Evolutionary conservation across 2,113 vertebrate genomes (phyloP).

Genomic region (Heterocephalus glaber): DNA sequence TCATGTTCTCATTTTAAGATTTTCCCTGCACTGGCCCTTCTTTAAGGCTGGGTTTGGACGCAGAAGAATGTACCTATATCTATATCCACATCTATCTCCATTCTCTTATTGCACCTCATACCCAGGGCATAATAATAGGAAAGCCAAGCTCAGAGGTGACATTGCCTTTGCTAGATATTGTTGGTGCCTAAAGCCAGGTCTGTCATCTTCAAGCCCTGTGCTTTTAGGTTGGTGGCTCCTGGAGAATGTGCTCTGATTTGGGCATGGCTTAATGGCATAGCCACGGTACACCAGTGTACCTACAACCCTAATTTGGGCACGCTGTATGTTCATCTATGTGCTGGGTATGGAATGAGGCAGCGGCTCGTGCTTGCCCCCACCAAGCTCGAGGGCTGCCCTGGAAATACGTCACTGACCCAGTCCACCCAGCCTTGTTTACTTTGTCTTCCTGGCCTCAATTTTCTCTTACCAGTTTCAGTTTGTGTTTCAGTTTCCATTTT

Average conservation of each 20-base stretch:
- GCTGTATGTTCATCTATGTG: background rate
- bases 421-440: background rate
- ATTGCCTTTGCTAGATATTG: background rate
- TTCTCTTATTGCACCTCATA: constrained; percentile 49
- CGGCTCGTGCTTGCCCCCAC: background rate
- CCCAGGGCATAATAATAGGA: constrained; percentile 27
- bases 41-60: constrained; percentile 59
- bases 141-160: constrained; percentile 37
- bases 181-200: background rate
- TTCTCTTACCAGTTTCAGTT: background rate
- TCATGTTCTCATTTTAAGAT: constrained; percentile 72
- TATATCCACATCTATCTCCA: background rate
- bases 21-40: constrained; percentile 50
- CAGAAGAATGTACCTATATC: background rate
- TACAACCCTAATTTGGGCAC: background rate
- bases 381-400: background rate
- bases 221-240: background rate
- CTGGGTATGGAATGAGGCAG: background rate
- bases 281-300: background rate
- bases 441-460: background rate
- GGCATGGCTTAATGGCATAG: background rate
- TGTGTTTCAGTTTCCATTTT: constrained; percentile 28
- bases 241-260: background rate
- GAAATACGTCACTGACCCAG: background rate
- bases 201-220: background rate